Conservation (phyloP, 2,797 vertebrate species). For the Vultur gryphus region DNA sequence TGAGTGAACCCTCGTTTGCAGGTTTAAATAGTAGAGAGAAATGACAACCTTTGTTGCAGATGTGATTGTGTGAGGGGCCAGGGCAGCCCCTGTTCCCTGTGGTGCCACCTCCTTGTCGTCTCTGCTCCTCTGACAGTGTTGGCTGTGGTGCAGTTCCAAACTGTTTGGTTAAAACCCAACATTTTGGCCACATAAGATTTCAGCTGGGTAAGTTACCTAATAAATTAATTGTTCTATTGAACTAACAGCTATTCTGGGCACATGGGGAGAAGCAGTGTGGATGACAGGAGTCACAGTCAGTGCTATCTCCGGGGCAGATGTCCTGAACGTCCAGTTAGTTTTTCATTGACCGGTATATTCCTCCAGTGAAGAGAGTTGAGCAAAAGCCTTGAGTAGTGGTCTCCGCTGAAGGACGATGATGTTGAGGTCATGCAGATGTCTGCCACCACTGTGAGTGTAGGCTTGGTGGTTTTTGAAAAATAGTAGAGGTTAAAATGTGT, state of each 20-base stretch:
- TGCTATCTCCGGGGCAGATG: background rate
- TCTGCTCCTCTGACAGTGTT: background rate
- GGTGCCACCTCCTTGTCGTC: background rate
- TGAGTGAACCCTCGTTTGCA: background rate
- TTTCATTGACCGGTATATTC: background rate
- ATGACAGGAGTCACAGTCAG: background rate
- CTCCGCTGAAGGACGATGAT: background rate
- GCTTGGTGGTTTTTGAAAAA: background rate
- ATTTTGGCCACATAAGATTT: background rate
- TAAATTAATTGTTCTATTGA: background rate
- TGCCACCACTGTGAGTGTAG: background rate
- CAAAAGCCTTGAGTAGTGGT: background rate
- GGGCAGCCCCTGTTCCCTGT: background rate
- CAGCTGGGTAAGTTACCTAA: background rate
- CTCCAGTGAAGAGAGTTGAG: background rate
- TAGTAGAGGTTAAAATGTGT: background rate
- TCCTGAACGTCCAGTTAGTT: background rate
- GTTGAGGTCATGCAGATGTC: background rate
- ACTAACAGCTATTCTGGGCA: background rate
- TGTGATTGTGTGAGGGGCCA: background rate
- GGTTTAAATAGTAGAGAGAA: background rate
- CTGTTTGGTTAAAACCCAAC: background rate
- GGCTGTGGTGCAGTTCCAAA: background rate
- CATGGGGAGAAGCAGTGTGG: background rate
- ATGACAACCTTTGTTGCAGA: fast-evolving